Evolutionary conservation across 53 echinoderm and acorn worm genomes (phyloP).

Genomic region (Luidia sarsii): DNA sequence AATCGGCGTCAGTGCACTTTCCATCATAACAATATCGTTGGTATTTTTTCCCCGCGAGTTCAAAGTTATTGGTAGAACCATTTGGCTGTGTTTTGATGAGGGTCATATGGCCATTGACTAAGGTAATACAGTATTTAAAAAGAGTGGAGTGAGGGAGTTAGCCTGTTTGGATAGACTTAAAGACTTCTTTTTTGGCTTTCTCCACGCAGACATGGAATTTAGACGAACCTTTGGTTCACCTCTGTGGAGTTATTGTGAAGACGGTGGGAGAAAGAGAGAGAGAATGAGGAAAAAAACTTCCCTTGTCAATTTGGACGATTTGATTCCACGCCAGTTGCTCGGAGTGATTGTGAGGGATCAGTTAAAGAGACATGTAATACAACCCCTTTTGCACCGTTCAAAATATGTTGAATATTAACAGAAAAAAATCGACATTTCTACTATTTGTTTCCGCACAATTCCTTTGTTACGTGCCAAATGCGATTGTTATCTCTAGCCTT

Average conservation of each 20-base stretch:
- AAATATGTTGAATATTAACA: constrained; percentile 40
- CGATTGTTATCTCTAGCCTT: constrained; percentile 33
- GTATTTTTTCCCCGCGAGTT: too few relatives aligned
- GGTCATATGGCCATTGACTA: too few relatives aligned
- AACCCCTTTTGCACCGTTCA: background rate
- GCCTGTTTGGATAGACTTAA: too few relatives aligned
- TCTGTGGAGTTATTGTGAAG: background rate
- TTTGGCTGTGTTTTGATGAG: too few relatives aligned
- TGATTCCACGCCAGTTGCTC: constrained; percentile 14
- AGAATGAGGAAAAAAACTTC: background rate
- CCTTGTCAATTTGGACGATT: background rate
- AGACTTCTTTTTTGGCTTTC: too few relatives aligned
- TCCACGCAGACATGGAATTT: too few relatives aligned
- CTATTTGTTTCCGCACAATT: background rate
- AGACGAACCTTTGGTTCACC: background rate
- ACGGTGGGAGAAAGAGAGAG: background rate
- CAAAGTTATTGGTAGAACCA: too few relatives aligned
- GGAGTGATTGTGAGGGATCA: background rate
- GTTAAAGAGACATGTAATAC: constrained; percentile 30
- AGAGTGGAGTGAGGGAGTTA: too few relatives aligned
- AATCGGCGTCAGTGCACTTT: constrained; percentile 41
- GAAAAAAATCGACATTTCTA: constrained; percentile 20
- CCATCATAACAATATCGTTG: too few relatives aligned
- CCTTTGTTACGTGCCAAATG: constrained; percentile 13
- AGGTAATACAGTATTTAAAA: too few relatives aligned